Conservation (phyloP, 2,113 vertebrate species). For the Oryzias curvinotus region DNA sequence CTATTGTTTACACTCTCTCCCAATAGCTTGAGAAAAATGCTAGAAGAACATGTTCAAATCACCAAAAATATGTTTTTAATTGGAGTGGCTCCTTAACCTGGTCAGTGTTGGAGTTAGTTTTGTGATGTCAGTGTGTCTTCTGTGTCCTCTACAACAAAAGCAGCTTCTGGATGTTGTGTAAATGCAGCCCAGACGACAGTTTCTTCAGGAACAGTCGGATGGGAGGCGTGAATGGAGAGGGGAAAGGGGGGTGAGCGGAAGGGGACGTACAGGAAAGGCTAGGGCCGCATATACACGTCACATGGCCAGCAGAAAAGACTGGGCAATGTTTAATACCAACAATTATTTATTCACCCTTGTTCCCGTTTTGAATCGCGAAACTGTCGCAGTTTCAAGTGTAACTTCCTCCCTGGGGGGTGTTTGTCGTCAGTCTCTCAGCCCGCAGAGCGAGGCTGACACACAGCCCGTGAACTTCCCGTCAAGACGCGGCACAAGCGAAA, state of each 20-base stretch:
- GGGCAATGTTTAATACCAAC: constrained; percentile 63
- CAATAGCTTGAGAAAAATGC: too few species aligned
- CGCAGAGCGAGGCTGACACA: constrained; percentile 45
- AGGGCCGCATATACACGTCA: constrained; percentile 69
- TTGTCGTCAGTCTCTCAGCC: constrained; percentile 29
- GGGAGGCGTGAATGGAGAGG: constrained; percentile 56
- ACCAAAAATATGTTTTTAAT: too few species aligned
- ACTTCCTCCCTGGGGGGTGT: constrained; percentile 34
- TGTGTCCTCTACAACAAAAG: too few species aligned
- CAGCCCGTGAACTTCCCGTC: constrained; percentile 71
- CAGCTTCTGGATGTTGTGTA: constrained; percentile 31
- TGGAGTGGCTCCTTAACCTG: too few species aligned
- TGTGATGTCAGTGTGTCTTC: too few species aligned
- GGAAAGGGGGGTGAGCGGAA: constrained; percentile 57
- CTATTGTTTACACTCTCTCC: too few species aligned
- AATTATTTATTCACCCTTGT: constrained; percentile 56
- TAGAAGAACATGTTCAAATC: too few species aligned
- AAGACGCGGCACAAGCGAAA: constrained; percentile 40
- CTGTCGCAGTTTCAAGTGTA: constrained; percentile 21
- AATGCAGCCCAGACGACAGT: constrained; percentile 15
- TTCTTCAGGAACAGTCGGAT: constrained; percentile 32
- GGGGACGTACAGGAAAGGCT: constrained; percentile 71
- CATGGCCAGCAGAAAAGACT: constrained; percentile 49
- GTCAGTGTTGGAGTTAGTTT: too few species aligned
- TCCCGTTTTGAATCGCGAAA: constrained; percentile 18